phyloP scores from a whole-genome alignment of 2,113 vertebrate genomes.

The Callaeas wilsoni region DNA sequence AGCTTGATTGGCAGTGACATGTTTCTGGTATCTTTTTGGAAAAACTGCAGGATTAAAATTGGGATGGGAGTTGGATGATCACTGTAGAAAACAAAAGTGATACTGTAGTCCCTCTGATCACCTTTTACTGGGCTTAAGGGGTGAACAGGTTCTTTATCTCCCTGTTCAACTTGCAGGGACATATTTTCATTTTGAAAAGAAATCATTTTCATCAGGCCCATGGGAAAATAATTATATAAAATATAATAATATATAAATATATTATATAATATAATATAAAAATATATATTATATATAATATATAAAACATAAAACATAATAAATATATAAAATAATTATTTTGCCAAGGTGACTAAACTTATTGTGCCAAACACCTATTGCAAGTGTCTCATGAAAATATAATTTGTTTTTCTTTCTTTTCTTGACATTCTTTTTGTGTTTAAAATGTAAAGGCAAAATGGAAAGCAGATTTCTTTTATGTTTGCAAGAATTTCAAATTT shows the following conservation, averaged over 20 bases:
- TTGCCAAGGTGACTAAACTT: not conserved
- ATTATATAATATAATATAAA: too few relatives aligned
- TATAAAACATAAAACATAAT: too few relatives aligned
- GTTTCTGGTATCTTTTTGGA: not conserved
- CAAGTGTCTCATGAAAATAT: not conserved
- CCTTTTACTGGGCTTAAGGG: not conserved
- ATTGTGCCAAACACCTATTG: not conserved
- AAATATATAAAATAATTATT: not conserved
- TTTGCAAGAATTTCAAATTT: not conserved
- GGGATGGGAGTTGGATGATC: not conserved
- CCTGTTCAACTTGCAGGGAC: not conserved
- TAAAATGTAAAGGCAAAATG: not conserved
- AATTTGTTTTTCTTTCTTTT: not conserved
- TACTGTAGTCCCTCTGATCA: not conserved
- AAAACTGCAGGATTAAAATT: not conserved
- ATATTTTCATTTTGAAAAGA: not conserved
- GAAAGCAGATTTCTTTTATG: not conserved
- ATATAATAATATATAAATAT: too few relatives aligned
- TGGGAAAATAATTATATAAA: not conserved
- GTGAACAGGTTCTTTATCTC: not conserved
- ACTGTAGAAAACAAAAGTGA: not conserved
- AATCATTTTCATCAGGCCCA: not conserved
- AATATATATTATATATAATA: too few relatives aligned
- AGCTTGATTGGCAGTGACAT: not conserved
- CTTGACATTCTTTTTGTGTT: not conserved